phyloP scores from a whole-genome alignment of 2,888 invertebrate genomes.

The Trissolcus brochymenae region DNA sequence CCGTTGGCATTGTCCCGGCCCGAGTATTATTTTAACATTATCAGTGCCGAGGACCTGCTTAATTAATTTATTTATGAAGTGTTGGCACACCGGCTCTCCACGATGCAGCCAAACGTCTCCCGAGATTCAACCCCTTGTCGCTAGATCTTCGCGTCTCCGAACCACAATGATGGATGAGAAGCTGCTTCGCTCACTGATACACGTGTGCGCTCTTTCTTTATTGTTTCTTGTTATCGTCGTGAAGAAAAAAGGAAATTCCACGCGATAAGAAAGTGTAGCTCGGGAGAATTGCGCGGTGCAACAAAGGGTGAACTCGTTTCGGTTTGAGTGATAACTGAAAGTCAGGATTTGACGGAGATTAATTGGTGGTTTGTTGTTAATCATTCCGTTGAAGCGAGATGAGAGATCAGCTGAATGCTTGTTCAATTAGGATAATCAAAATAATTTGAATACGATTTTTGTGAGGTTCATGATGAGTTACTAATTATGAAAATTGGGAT shows the following conservation, averaged over 20 bases:
- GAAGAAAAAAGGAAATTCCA: slow-evolving; percentile 57
- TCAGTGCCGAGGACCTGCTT: slow-evolving; percentile 67
- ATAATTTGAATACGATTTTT: too few relatives aligned
- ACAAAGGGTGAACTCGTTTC: slow-evolving; percentile 5
- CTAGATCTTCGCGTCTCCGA: slow-evolving; percentile 22
- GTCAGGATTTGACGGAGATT: background rate
- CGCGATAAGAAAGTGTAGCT: slow-evolving; percentile 34
- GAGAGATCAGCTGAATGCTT: background rate
- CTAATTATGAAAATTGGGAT: too few relatives aligned
- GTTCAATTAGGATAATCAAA: background rate
- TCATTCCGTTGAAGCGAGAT: background rate
- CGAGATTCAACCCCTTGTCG: slow-evolving; percentile 65
- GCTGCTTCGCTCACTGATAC: slow-evolving; percentile 63
- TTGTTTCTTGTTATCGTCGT: slow-evolving; percentile 65
- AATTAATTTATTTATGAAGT: slow-evolving; percentile 75
- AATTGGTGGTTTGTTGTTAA: slow-evolving; percentile 1
- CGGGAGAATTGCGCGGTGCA: slow-evolving; percentile 3
- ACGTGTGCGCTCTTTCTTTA: slow-evolving; percentile 68
- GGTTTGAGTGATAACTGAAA: background rate
- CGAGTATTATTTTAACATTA: slow-evolving; percentile 73
- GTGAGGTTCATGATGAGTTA: too few relatives aligned
- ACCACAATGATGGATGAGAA: slow-evolving; percentile 52
- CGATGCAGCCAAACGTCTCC: slow-evolving; percentile 61
- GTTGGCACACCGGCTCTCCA: slow-evolving; percentile 32
- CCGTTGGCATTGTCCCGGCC: slow-evolving; percentile 64